Conservation (phyloP, 2,888 invertebrate genomes). For the Meliscaeva auricollis region DNA sequence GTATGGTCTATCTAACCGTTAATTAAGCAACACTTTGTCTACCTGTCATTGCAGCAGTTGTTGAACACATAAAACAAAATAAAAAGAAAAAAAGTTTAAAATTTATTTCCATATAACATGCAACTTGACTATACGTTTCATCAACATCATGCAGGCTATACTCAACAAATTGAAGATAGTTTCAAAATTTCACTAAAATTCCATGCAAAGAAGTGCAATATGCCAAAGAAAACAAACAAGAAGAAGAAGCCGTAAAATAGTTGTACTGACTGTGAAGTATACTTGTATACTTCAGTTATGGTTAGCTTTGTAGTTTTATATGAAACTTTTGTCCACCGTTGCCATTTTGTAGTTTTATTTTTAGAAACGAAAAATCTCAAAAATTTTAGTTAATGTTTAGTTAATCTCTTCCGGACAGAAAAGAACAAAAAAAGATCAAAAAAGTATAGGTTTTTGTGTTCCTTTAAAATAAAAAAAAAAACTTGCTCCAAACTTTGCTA, state of each 20-base stretch:
- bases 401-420: no score
- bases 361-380: no score
- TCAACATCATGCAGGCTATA: background rate
- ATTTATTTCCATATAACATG: constrained; percentile 51
- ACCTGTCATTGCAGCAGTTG: constrained; percentile 51
- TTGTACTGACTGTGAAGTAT: background rate
- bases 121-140: constrained; percentile 36
- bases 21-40: constrained; percentile 54
- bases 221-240: constrained; percentile 44
- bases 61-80: background rate
- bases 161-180: constrained; percentile 23
- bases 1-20: constrained; percentile 11
- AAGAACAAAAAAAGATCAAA: no score
- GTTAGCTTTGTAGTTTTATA: background rate
- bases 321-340: background rate
- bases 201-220: constrained; percentile 48
- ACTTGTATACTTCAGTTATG: constrained; percentile 3
- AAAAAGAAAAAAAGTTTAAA: constrained; percentile 28
- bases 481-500: no score
- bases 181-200: constrained; percentile 54
- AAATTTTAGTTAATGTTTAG: no score
- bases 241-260: constrained; percentile 24
- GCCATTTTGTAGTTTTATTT: background rate
- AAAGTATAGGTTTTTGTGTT: no score
- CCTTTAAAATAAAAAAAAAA: no score